Evolutionary conservation across 2,797 vertebrate genomes (phyloP).

Genomic region (Lates japonicus): DNA sequence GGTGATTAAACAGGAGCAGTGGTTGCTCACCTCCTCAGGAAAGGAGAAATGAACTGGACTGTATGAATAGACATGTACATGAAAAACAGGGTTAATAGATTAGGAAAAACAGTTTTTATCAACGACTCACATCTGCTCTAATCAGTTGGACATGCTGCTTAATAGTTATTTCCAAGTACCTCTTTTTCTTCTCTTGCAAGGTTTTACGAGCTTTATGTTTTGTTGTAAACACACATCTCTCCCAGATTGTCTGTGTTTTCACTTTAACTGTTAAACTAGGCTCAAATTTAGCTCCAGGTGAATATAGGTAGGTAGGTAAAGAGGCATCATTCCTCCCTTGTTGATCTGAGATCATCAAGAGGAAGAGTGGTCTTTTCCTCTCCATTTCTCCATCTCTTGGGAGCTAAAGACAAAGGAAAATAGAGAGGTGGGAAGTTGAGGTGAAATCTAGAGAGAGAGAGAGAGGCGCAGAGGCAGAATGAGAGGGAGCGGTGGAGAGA

Average conservation of each 20-base stretch:
- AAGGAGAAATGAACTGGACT: background rate
- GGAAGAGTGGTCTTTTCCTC: conserved; percentile 41
- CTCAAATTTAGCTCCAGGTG: conserved; percentile 33
- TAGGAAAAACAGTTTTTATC: background rate
- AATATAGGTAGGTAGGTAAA: too few relatives aligned
- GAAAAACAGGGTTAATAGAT: conserved; percentile 2
- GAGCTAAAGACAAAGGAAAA: conserved; percentile 76
- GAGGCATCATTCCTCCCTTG: conserved; percentile 5
- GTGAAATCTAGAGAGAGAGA: conserved; percentile 58
- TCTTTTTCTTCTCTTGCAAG: background rate
- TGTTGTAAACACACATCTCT: background rate
- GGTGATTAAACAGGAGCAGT: too few relatives aligned
- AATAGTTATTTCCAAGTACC: conserved; percentile 21
- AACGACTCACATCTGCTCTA: conserved; percentile 3
- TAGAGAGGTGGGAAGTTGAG: conserved; percentile 71
- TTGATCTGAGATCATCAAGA: conserved; percentile 43
- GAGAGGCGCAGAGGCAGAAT: conserved; percentile 18
- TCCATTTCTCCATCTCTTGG: conserved; percentile 58
- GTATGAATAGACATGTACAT: background rate
- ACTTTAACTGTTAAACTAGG: conserved; percentile 7
- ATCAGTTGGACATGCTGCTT: conserved; percentile 12
- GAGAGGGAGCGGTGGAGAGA: conserved; percentile 36
- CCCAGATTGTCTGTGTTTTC: conserved; percentile 9
- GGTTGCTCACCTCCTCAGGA: too few relatives aligned
- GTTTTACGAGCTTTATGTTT: conserved; percentile 10